Evolutionary conservation across 2,113 vertebrate genomes (phyloP).

Genomic region (Hystrix cristata): DNA sequence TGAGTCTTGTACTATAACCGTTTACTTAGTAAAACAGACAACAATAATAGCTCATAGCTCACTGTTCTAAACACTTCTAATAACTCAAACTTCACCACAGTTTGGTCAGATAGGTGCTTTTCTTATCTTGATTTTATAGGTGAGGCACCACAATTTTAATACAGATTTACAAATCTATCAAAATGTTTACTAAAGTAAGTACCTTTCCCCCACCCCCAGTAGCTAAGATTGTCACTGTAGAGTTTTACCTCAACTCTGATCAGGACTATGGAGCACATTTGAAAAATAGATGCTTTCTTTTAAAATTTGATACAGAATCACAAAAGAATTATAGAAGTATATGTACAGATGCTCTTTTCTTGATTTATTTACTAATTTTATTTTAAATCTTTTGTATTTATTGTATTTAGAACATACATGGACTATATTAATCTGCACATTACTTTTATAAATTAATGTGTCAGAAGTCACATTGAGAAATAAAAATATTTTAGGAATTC

Average conservation of each 20-base stretch:
- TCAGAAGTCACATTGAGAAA: constrained; percentile 54
- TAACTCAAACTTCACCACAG: neutral
- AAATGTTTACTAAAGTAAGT: constrained; percentile 26
- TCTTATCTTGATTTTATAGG: constrained; percentile 35
- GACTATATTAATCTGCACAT: neutral
- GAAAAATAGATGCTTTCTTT: constrained; percentile 22
- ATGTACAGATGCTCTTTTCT: neutral
- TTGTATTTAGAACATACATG: neutral
- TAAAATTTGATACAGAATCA: neutral
- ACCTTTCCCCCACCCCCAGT: neutral
- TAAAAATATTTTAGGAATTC: constrained; percentile 34
- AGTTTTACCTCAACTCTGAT: constrained; percentile 35
- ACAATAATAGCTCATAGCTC: neutral
- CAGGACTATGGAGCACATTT: neutral
- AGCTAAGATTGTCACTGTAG: neutral
- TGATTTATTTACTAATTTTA: constrained; percentile 17
- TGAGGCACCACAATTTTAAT: neutral
- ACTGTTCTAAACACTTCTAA: neutral
- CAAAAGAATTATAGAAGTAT: neutral
- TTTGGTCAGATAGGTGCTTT: neutral
- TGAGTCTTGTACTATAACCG: neutral
- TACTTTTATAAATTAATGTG: constrained; percentile 33
- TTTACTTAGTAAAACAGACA: constrained; percentile 45
- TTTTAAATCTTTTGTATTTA: neutral
- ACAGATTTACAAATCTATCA: neutral